Evolutionary conservation across 2,113 vertebrate species (phyloP), one percentile per base, ranked within the genome.

Genomic region (Pterocles burchelli): DNA sequence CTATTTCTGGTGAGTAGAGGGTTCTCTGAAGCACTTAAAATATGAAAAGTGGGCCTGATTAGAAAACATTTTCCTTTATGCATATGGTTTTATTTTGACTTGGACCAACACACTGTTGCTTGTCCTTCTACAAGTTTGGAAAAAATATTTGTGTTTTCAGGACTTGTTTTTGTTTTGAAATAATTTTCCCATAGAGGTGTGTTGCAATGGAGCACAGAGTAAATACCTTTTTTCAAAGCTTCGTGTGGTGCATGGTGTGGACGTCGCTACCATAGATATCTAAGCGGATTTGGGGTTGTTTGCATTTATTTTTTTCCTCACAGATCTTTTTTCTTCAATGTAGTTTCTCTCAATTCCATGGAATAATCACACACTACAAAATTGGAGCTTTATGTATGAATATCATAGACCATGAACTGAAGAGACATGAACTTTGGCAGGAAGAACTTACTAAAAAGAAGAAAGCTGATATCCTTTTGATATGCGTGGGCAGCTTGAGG

Each of bases 391-490:
- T 99, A 4, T 99, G 99, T 90, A 99, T 98, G 99, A 99, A 98
- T 96, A 99, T 99, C 82, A 99, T 99, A 67, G 99, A 99, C 91
- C 99, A 99, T 74, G 99, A 99, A 88, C 98, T 99, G 97, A 99
- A 99, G 98, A 98, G 99, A 92, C 99, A 98, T 19, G 98, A 99
- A 85, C 98, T 99, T 86, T 99, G 99, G 99, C 98, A 99, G 90
- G 99, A 99, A 46, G 99, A 99, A 89, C 98, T 99, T 82, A 98
- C 98, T 97, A 99, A 99, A 97, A 99, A 99, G 97, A 99, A 99
- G 96, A 98, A 98, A 96, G 98, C 98, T 95, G 98, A 99, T 99
- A 99, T 99, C 99, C 99, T 99, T 99, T 98, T 59, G 67, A 13
- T 90, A 13, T 48, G 62, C 20, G 84, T 61, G 57, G 36, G 9